These are phyloP conservation scores for Uloborus diversus DNA, from an alignment of 1,140 invertebrate genomes.

Conservation along the genomic window DNA sequence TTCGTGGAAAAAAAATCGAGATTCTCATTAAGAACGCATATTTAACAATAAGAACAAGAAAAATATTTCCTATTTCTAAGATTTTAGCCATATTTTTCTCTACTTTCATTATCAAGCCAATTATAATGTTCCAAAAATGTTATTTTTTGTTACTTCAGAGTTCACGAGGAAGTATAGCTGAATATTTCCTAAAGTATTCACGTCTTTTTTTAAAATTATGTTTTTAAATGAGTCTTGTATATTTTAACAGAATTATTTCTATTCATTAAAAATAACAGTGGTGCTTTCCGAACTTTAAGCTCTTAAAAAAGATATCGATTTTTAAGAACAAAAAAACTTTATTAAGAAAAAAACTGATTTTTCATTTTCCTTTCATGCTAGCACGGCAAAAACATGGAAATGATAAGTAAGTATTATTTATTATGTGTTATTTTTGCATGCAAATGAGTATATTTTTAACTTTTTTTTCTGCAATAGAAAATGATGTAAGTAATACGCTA, in stretches of 20 bases:
- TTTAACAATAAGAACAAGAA: not conserved
- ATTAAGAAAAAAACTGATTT: too few species aligned
- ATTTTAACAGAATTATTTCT: too few species aligned
- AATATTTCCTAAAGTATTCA: not conserved
- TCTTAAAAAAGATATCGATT: too few species aligned
- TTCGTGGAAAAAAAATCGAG: too few species aligned
- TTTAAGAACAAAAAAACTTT: too few species aligned
- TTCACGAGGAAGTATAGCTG: not conserved
- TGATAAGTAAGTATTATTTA: conserved; percentile 51
- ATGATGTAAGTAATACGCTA: not conserved
- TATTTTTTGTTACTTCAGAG: not conserved
- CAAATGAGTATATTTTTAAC: too few species aligned
- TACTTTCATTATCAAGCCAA: not conserved
- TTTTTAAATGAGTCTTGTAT: not conserved
- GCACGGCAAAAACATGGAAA: conserved; percentile 37
- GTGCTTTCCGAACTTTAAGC: too few species aligned
- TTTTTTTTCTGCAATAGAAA: not conserved
- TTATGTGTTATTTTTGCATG: too few species aligned
- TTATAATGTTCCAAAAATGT: not conserved
- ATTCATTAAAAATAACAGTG: too few species aligned
- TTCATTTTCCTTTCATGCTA: conserved; percentile 50
- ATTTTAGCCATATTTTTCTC: not conserved
- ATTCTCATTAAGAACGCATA: too few species aligned
- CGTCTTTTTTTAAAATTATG: not conserved
- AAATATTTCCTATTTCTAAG: not conserved